phyloP scores from a whole-genome alignment of 2,113 vertebrate species.

The Vanacampus margaritifer region DNA sequence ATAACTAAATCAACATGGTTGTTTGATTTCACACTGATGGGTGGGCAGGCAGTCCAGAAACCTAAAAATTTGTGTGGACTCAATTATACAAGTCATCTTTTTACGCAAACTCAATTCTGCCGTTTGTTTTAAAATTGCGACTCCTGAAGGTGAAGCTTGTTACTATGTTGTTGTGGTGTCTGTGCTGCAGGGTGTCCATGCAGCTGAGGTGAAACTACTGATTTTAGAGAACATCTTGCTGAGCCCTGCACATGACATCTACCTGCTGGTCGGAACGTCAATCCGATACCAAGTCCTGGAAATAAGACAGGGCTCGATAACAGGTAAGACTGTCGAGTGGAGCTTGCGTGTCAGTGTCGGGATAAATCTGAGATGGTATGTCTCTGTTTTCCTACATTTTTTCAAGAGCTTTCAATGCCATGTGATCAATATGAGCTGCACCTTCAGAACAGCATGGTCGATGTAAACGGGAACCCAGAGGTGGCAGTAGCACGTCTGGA shows the following conservation, averaged over 20 bases:
- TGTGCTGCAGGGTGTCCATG: slow-evolving; percentile 81
- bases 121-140: background rate
- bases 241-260: slow-evolving; percentile 84
- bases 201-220: slow-evolving; percentile 90
- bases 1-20: too few relatives aligned
- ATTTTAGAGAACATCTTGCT: slow-evolving; percentile 96
- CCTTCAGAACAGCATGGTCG: slow-evolving; percentile 78
- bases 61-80: background rate
- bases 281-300: slow-evolving; percentile 90
- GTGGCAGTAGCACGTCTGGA: slow-evolving; percentile 77
- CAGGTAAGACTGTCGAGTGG: slow-evolving; percentile 71
- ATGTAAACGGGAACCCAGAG: slow-evolving; percentile 59
- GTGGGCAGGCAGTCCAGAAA: too few relatives aligned
- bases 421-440: slow-evolving; percentile 91
- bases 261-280: slow-evolving; percentile 87
- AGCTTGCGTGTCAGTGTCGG: background rate
- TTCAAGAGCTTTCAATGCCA: slow-evolving; percentile 82
- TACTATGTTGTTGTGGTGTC: slow-evolving; percentile 32
- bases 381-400: slow-evolving; percentile 12
- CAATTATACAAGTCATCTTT: background rate
- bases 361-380: background rate
- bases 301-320: slow-evolving; percentile 88
- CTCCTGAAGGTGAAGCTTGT: slow-evolving; percentile 28
- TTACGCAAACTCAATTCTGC: background rate
- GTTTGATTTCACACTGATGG: too few relatives aligned